A percentile compares a stretch with the other conserved stretches of the same genome.
Evolutionary conservation across 2,113 vertebrate species (phyloP).

Genomic region (Tringa solitaria): DNA sequence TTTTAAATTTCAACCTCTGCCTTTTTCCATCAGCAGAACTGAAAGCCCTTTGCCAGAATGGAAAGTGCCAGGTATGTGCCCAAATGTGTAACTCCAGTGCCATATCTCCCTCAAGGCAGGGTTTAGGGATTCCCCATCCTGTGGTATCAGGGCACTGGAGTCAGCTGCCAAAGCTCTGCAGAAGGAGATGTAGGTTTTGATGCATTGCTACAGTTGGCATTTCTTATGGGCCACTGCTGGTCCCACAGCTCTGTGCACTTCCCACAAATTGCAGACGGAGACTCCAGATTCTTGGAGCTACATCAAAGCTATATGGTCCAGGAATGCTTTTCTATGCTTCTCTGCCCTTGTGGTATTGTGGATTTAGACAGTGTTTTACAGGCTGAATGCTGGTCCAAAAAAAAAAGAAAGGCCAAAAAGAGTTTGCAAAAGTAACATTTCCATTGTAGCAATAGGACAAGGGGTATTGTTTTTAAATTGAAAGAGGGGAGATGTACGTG

Average conservation of each 20-base stretch:
- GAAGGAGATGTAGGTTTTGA: not conserved
- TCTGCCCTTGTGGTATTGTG: not conserved
- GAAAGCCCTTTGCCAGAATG: not conserved
- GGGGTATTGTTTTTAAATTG: no score
- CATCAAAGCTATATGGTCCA: not conserved
- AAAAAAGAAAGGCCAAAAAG: not conserved
- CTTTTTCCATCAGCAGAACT: not conserved
- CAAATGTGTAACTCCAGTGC: not conserved
- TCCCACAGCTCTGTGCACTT: not conserved
- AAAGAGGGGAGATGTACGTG: no score
- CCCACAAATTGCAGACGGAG: not conserved
- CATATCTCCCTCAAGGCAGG: not conserved
- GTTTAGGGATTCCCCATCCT: not conserved
- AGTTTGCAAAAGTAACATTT: not conserved
- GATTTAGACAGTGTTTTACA: not conserved
- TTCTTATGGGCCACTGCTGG: not conserved
- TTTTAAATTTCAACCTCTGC: not conserved
- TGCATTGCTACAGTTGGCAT: not conserved
- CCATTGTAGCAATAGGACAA: no score
- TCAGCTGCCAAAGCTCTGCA: not conserved
- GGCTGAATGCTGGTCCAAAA: not conserved
- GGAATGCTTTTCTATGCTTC: not conserved
- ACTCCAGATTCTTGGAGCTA: not conserved
- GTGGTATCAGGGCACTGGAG: not conserved
- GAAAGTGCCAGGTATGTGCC: not conserved